Evolutionary conservation across 2,113 vertebrate species (phyloP), one percentile per base, ranked within the genome.

Genomic region (Phrynosoma platyrhinos): DNA sequence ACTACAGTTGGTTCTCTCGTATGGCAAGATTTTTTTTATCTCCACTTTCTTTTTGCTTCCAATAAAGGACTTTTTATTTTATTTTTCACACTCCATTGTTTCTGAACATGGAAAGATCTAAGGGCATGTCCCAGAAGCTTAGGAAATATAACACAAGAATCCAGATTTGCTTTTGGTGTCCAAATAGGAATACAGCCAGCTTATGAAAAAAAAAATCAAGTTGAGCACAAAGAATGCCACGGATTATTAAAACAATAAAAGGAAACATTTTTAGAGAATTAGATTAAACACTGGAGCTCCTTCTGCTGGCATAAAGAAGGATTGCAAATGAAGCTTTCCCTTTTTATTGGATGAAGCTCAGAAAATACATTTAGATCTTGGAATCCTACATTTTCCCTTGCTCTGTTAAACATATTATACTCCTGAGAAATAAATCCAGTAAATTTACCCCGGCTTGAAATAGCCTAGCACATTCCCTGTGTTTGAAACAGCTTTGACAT

Each of bases 1-100:
- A 12, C 32, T 2, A n/a, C 0, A 3, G 47, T 0, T 0, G 0
- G 21, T 77, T n/a, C 2, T 20, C 13, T 32, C 18, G 0, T 0
- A 21, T 40, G 14, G 8, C 5, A 12, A 18, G 16, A 14, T 27
- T 66, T 32, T 25, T 13, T 14, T 16, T 4, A 6, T 40, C 9
- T 62, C 42, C 64, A 7, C 47, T 27, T 52, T 71, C 7, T 16
- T 12, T 6, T 47, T 13, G 58, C 75, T n/a, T 68, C 62, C 62
- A 36, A 68, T 30, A 18, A 79, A 78, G 62, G 47, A 14, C 13
- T 32, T 53, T 27, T 52, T n/a, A n/a, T n/a, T 69, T 42, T 13
- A 66, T 32, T 68, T 10, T 62, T 53, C 21, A 27, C 42, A 55
- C 79, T 79, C 27, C 18, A 20, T 64, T 64, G n/a, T 62, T 42